Evolutionary conservation across 1,140 invertebrate genomes (phyloP).

Genomic region (Lysiphlebus fabarum): DNA sequence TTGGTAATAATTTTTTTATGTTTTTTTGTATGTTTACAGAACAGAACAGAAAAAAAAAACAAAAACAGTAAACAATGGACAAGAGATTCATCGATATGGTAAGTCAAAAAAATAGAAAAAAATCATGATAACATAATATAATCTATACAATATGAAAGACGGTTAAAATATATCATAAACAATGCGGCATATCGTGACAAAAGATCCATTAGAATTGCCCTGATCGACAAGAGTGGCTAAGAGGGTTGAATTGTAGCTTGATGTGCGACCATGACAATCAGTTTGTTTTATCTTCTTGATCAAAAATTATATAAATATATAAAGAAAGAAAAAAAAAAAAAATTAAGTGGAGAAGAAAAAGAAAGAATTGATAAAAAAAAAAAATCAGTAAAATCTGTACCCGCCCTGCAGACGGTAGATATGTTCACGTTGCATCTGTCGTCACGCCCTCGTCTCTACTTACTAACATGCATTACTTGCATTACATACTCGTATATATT

Average conservation of each 20-base stretch:
- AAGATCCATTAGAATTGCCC: slow-evolving; percentile 7
- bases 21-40: no score
- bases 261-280: slow-evolving; percentile 35
- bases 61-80: no score
- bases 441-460: slow-evolving; percentile 44
- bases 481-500: no score
- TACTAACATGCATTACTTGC: slow-evolving; percentile 6
- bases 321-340: slow-evolving; percentile 17
- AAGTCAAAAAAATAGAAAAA: no score
- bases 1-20: no score
- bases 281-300: slow-evolving; percentile 4
- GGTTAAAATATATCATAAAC: slow-evolving; percentile 12
- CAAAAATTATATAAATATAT: not conserved
- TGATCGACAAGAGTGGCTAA: slow-evolving; percentile 37
- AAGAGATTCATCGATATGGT: no score
- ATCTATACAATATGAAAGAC: not conserved
- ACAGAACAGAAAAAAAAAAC: no score
- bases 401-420: slow-evolving; percentile 45
- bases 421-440: slow-evolving; percentile 50
- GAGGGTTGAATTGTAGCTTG: slow-evolving; percentile 39
- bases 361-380: slow-evolving; percentile 22
- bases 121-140: no score
- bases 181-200: slow-evolving; percentile 9
- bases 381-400: slow-evolving; percentile 39
- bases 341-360: slow-evolving; percentile 1